A percentile compares a stretch with the other conserved stretches of the same genome.
Evolutionary conservation across 2,888 invertebrate species (phyloP).

Genomic region (Drosophila eohydei): DNA sequence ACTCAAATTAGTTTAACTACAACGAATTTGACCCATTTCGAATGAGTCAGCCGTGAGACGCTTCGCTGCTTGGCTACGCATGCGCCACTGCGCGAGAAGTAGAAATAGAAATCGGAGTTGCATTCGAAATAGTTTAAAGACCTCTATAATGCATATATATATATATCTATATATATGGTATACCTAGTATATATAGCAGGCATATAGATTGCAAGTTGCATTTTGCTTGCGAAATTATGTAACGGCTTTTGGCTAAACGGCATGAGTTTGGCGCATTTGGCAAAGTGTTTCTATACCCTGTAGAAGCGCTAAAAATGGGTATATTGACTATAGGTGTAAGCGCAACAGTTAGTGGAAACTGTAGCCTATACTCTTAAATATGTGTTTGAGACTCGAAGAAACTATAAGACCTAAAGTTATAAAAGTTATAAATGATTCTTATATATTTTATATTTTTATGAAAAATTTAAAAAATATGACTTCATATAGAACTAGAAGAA

Average conservation of each 20-base stretch:
- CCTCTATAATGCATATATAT: slow-evolving; percentile 21
- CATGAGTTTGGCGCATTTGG: slow-evolving; percentile 61
- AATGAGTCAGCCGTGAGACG: slow-evolving; percentile 42
- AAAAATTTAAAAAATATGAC: background rate
- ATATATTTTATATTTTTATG: background rate
- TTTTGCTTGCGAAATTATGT: slow-evolving; percentile 57
- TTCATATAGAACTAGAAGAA: background rate
- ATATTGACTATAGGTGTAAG: slow-evolving; percentile 1
- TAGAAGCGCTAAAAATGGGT: background rate
- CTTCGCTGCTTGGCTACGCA: slow-evolving; percentile 58
- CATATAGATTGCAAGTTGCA: slow-evolving; percentile 17
- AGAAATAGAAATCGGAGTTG: slow-evolving; percentile 50
- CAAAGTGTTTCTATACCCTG: slow-evolving; percentile 42
- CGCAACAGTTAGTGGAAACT: background rate
- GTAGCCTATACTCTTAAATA: no score
- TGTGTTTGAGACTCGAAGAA: no score
- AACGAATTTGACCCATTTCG: slow-evolving; percentile 65
- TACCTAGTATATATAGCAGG: slow-evolving; percentile 1
- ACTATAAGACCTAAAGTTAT: no score
- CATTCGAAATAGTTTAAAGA: slow-evolving; percentile 62
- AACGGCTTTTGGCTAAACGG: slow-evolving; percentile 74
- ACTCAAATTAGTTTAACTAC: slow-evolving; percentile 62
- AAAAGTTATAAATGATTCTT: background rate
- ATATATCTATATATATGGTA: slow-evolving; percentile 1
- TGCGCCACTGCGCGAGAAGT: slow-evolving; percentile 60